phyloP scores from a whole-genome alignment of 1,140 invertebrate species.

The Nilaparvata lugens region DNA sequence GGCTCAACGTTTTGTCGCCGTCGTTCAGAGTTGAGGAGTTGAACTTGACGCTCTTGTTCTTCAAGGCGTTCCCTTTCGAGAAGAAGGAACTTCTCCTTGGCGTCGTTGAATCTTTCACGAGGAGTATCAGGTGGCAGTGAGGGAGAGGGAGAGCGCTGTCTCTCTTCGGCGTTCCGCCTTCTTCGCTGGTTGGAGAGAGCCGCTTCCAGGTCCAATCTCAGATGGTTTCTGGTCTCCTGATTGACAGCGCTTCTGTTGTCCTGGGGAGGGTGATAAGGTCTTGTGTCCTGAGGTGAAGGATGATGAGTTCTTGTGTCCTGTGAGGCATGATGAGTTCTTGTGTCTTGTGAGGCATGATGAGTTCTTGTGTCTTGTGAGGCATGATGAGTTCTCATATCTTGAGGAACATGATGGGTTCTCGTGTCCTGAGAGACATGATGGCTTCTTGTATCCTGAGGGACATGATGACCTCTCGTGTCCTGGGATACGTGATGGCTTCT shows the following conservation, averaged over 20 bases:
- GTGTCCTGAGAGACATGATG: too few relatives aligned
- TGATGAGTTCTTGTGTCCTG: too few relatives aligned
- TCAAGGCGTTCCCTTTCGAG: slow-evolving; percentile 58
- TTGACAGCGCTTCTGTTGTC: background rate
- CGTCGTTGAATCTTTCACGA: slow-evolving; percentile 68
- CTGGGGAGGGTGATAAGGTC: background rate
- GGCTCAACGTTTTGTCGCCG: slow-evolving; percentile 13
- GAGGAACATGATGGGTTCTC: too few relatives aligned
- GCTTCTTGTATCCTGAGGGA: too few relatives aligned
- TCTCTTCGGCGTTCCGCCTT: slow-evolving; percentile 29
- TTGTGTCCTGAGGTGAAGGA: too few relatives aligned
- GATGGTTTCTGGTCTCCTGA: background rate
- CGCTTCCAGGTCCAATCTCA: background rate
- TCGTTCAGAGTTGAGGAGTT: slow-evolving; percentile 6
- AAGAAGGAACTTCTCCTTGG: slow-evolving; percentile 70
- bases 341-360: too few relatives aligned
- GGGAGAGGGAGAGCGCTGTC: slow-evolving; percentile 41
- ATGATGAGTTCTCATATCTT: too few relatives aligned
- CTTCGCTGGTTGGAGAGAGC: slow-evolving; percentile 9
- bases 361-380: too few relatives aligned
- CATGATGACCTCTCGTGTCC: background rate
- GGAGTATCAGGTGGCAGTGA: slow-evolving; percentile 43
- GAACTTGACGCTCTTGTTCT: slow-evolving; percentile 28
- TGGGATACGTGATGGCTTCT: background rate
- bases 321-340: too few relatives aligned